Percentiles rank a stretch among this genome's conserved stretches.
phyloP scores from a whole-genome alignment of 1,140 invertebrate genomes.

The Maniola jurtina region DNA sequence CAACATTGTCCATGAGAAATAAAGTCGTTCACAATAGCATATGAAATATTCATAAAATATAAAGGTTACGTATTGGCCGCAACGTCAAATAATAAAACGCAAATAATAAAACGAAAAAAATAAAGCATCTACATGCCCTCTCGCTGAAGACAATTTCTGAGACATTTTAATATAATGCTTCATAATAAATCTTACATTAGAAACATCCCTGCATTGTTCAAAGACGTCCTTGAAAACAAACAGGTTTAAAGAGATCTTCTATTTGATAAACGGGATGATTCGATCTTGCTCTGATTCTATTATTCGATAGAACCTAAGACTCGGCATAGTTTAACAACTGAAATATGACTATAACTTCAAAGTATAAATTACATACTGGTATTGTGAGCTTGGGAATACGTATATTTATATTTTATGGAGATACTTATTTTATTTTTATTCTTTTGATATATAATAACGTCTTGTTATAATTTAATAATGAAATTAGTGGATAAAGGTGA shows the following conservation, averaged over 20 bases:
- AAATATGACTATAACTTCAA: slow-evolving; percentile 50
- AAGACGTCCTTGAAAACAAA: slow-evolving; percentile 10
- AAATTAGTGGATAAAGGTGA: no score
- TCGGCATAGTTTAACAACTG: slow-evolving; percentile 54
- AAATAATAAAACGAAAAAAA: slow-evolving; percentile 13
- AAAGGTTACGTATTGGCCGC: slow-evolving; percentile 17
- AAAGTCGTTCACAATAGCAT: slow-evolving; percentile 66
- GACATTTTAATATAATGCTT: slow-evolving; percentile 9
- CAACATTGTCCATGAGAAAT: slow-evolving; percentile 54
- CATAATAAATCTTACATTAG: slow-evolving; percentile 6
- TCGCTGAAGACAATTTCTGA: slow-evolving; percentile 3
- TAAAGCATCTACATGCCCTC: background rate
- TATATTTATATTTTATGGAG: no score
- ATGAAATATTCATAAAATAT: slow-evolving; percentile 63
- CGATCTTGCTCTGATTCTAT: slow-evolving; percentile 51
- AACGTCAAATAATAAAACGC: slow-evolving; percentile 23
- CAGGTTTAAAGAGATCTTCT: slow-evolving; percentile 21
- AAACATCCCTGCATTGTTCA: slow-evolving; percentile 6
- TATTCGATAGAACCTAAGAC: slow-evolving; percentile 51
- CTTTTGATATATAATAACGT: no score
- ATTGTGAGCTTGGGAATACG: background rate
- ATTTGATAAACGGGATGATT: slow-evolving; percentile 22
- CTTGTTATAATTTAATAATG: no score
- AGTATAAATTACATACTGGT: background rate
- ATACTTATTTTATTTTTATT: no score